A percentile compares a stretch with the other conserved stretches of the same genome.
These are phyloP conservation scores for Zophobas morio DNA, from an alignment of 1,140 invertebrate genomes.

Conservation along the genomic window DNA sequence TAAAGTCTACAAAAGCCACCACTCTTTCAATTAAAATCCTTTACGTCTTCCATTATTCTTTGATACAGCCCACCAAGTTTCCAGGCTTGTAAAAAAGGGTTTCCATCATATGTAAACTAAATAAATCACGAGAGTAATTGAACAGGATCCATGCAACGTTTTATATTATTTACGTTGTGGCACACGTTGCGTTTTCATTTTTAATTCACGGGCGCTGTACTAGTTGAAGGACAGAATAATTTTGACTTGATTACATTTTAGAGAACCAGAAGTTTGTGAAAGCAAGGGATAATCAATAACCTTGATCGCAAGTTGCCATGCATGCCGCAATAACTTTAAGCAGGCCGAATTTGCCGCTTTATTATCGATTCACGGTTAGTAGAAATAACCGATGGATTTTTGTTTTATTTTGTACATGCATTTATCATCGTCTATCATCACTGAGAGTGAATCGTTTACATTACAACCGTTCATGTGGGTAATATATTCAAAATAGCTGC, in stretches of 20 bases:
- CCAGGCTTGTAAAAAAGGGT: too few species aligned
- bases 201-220: neutral
- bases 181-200: neutral
- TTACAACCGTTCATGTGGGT: too few species aligned
- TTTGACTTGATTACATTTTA: conserved; percentile 24
- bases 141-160: neutral
- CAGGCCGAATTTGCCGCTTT: neutral
- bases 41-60: neutral
- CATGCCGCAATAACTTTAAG: neutral
- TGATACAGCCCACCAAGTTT: neutral
- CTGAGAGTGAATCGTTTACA: too few species aligned
- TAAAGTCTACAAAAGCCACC: conserved; percentile 21
- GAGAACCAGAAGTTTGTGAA: neutral
- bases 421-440: too few species aligned
- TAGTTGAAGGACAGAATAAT: conserved; percentile 10
- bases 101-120: too few species aligned
- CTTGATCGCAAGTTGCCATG: conserved; percentile 20
- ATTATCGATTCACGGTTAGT: too few species aligned
- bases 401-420: too few species aligned
- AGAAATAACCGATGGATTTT: too few species aligned
- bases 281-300: conserved; percentile 26
- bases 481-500: too few species aligned
- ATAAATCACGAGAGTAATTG: neutral
- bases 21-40: conserved; percentile 20
- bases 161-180: neutral